Base-by-base conservation (phyloP, 2,113 vertebrate genomes). In the Leucopsar rothschildi region DNA sequence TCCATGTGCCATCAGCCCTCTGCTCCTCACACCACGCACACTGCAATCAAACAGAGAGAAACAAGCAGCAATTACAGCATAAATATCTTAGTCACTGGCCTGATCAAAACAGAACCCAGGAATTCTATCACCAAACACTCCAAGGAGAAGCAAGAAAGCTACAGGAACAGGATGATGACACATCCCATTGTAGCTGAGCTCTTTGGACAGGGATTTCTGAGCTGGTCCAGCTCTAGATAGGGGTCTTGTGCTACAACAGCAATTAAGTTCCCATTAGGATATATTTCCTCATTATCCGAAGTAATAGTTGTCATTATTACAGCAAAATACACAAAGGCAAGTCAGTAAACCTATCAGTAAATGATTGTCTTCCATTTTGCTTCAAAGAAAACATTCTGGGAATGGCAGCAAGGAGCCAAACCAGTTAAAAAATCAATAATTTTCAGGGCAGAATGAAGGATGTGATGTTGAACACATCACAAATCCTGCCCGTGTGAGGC, bases 341-440 rank as follows among this genome's bases (percentile, higher is more conserved):
- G 18, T 5, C 39, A 59, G 53, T 20, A 71, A 90, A 80, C 3
- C 3, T 44, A 17, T 18, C 12, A 35, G 31, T 64, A 19, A 49
- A 52, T 45, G 31, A 37, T 77, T 63, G 69, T 33, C 27, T 85
- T 42, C 80, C 45, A 12, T 5, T 29, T 45, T 71, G 28, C 40
- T 60, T 35, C 72, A 37, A 47, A 63, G 39, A 56, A 59, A 18
- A 27, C 9, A 11, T 15, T 25, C 27, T 45, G 59, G 50, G 52
- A 80, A 29, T 1, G 47, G 33, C 69, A 70, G 9, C 10, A 12
- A 53, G 72, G 57, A 75, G 44, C 10, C 40, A n/a, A 55, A 87
- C 2, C 8, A 21, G 37, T 16, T 49, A 0, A 47, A 60, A 28
- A 24, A 52, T 7, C 8, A 10, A 0, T 8, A 13, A 44, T 28